Percentiles rank a stretch among this genome's conserved stretches.
Conservation (phyloP, 35 echinoderm and acorn worm species). For the Ophiothrix spiculata region DNA sequence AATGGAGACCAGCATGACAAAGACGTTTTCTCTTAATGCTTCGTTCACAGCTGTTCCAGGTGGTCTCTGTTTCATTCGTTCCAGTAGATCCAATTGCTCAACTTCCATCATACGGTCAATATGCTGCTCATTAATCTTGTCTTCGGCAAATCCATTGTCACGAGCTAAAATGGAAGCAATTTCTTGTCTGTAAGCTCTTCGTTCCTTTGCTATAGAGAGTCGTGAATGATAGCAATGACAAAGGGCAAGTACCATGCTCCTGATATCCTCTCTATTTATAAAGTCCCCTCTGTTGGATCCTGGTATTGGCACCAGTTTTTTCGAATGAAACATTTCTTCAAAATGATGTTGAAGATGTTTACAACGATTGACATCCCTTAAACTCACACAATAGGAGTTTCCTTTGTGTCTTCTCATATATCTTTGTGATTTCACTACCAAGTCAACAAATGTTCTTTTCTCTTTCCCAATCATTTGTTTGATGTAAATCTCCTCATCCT, state of each 20-base stretch:
- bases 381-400: slow-evolving; percentile 33
- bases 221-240: slow-evolving; percentile 34
- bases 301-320: neutral
- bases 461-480: neutral
- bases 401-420: slow-evolving; percentile 15
- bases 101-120: slow-evolving; percentile 8
- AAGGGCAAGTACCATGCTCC: slow-evolving; percentile 10
- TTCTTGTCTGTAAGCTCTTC: slow-evolving; percentile 10
- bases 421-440: slow-evolving; percentile 25
- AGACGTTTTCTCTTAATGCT: slow-evolving; percentile 39
- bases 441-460: slow-evolving; percentile 9
- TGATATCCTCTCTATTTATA: neutral
- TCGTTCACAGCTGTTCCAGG: slow-evolving; percentile 22
- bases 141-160: neutral
- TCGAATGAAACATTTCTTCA: neutral
- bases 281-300: neutral
- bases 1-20: slow-evolving; percentile 38
- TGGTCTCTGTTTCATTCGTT: slow-evolving; percentile 22
- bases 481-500: slow-evolving; percentile 26
- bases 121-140: neutral
- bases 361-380: slow-evolving; percentile 23
- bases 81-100: slow-evolving; percentile 33
- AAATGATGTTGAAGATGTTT: slow-evolving; percentile 11
- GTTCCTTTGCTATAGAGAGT: neutral
- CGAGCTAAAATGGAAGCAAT: neutral